Base-by-base conservation (phyloP, 2,888 invertebrate species). In the Cephus pygmeus region DNA sequence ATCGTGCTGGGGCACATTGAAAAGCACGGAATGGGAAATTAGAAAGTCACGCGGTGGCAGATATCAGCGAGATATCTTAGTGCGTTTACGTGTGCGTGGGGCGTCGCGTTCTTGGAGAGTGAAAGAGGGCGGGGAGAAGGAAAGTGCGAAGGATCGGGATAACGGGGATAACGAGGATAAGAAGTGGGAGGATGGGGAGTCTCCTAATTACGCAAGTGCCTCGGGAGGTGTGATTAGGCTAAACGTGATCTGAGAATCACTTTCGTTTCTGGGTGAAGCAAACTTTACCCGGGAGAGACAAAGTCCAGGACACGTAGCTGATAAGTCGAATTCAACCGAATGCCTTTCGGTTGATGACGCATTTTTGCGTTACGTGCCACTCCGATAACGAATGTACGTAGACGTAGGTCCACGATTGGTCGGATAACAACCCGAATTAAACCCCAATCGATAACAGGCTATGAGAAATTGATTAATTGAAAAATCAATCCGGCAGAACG, bases 181-280 rank as follows among this genome's bases (percentile, higher is more conserved):
- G 36, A 36, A 12, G 36, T 36, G 69, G 69, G 11, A 31, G 31
- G 1, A 69, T 0, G 23, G 73, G 81, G 79, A 79, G 81, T 83
- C 80, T 83, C 84, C 34, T 88, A 88, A 88, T 88, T 88, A 88
- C 87, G 83, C 83, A 83, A 88, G 85, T 85, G 87, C 88, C 87
- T 85, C 85, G 80, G 85, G 86, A 85, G 84, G 84, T 81, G 86
- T 86, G 87, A 88, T 89, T 88, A 88, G 87, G 86, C 85, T 88
- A 87, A 89, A 89, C 86, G 87, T 84, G 85, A 84, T 79, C 85
- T 86, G 88, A 89, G 88, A 89, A 89, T 88, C 89, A 88, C 86
- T 85, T 84, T 85, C 85, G 85, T 87, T 88, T 88, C 86, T 85
- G 85, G 85, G 83, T 79, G 79, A 79, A 83, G 82, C 73, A 75